Percentiles rank a stretch among this genome's conserved stretches.
These are phyloP conservation scores for Drosophila mimetica DNA, from an alignment of 2,888 invertebrate species.

Conservation along the genomic window DNA sequence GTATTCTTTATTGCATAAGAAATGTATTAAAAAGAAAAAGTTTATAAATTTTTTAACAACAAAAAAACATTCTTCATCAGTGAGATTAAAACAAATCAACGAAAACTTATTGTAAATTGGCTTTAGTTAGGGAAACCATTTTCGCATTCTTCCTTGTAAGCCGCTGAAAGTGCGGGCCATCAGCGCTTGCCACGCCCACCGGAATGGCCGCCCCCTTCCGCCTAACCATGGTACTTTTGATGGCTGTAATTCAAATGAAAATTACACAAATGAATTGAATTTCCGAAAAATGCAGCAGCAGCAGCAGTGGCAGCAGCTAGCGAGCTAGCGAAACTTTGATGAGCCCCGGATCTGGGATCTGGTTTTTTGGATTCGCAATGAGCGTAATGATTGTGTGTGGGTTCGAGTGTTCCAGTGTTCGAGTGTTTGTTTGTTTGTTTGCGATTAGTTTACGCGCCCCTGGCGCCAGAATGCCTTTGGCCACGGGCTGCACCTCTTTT, in stretches of 20 bases:
- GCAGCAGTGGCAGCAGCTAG: conserved; percentile 12
- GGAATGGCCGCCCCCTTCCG: conserved; percentile 10
- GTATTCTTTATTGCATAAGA: no score
- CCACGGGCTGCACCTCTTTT: conserved; percentile 27
- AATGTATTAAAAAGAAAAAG: not conserved
- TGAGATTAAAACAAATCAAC: not conserved
- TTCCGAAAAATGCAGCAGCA: conserved; percentile 58
- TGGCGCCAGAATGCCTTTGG: conserved; percentile 47
- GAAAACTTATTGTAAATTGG: not conserved
- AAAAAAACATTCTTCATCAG: not conserved
- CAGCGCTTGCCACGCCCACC: conserved; percentile 42
- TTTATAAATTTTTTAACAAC: not conserved
- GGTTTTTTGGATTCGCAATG: conserved; percentile 40
- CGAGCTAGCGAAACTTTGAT: conserved; percentile 63
- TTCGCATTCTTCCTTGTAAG: conserved; percentile 28
- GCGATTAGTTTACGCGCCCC: conserved; percentile 65
- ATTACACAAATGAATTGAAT: conserved; percentile 75
- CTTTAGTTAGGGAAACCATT: conserved; percentile 27
- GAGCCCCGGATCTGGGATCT: conserved; percentile 53
- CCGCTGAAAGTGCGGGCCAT: conserved; percentile 24
- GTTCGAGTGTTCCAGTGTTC: conserved; percentile 18
- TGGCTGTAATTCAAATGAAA: conserved; percentile 71
- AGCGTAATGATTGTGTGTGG: conserved; percentile 42
- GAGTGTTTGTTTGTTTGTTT: conserved; percentile 54
- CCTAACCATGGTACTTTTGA: conserved; percentile 48